phyloP scores from a whole-genome alignment of 2,888 invertebrate species.

The Zygothrica quintamaculata region DNA sequence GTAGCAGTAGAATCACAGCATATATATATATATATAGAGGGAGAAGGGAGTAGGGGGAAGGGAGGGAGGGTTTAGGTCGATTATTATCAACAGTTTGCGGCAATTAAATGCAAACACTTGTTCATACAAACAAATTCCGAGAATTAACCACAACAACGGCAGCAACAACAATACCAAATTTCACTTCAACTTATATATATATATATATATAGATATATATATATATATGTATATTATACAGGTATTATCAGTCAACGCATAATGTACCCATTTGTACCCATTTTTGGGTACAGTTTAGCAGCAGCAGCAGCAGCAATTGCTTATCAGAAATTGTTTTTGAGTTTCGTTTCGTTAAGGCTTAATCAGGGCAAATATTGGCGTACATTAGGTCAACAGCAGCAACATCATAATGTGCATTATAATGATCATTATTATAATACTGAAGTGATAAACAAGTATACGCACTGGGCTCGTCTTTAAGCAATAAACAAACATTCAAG shows the following conservation, averaged over 20 bases:
- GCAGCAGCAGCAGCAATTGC: too few relatives aligned
- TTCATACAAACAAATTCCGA: slow-evolving; percentile 28
- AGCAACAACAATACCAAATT: too few relatives aligned
- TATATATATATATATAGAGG: too few relatives aligned
- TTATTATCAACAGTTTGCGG: slow-evolving; percentile 79
- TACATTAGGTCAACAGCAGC: slow-evolving; percentile 67
- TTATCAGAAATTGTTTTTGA: slow-evolving; percentile 39
- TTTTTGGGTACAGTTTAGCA: slow-evolving; percentile 43
- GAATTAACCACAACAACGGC: slow-evolving; percentile 33
- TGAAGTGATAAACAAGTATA: slow-evolving; percentile 51
- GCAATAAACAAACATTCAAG: too few relatives aligned
- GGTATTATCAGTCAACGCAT: slow-evolving; percentile 43
- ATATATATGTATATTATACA: too few relatives aligned
- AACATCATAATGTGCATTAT: not conserved
- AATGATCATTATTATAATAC: not conserved
- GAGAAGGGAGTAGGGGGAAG: too few relatives aligned
- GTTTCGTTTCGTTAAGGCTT: slow-evolving; percentile 28
- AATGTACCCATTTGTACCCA: slow-evolving; percentile 18
- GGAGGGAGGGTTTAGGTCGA: too few relatives aligned
- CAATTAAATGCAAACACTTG: slow-evolving; percentile 74
- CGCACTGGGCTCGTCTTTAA: too few relatives aligned
- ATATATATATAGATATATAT: too few relatives aligned
- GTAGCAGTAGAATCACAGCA: too few relatives aligned
- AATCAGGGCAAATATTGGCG: slow-evolving; percentile 70
- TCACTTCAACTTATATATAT: too few relatives aligned